These are phyloP conservation scores for Meiosimyza decipiens DNA, from an alignment of 2,888 invertebrate genomes.

Conservation along the genomic window DNA sequence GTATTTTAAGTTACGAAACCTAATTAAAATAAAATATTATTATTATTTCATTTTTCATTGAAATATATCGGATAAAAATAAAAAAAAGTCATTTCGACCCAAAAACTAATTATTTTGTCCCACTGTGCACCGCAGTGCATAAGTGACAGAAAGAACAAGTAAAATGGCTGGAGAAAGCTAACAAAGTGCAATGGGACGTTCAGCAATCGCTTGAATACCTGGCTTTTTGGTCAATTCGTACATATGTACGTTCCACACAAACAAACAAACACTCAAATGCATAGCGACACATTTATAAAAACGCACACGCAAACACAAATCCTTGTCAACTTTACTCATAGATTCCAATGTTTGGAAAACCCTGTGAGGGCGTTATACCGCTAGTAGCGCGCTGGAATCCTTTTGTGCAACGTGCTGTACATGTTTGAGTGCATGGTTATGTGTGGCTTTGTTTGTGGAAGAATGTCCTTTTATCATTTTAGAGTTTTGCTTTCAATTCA, in stretches of 20 bases:
- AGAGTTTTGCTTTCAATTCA: not conserved
- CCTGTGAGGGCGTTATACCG: not conserved
- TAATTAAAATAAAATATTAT: too few relatives aligned
- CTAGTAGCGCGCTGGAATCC: constrained; percentile 10
- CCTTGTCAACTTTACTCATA: too few relatives aligned
- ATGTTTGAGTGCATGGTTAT: not conserved
- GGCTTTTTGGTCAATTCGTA: constrained; percentile 24
- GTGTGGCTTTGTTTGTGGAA: not conserved
- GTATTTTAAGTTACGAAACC: too few relatives aligned
- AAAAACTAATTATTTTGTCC: too few relatives aligned
- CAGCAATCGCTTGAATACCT: constrained; percentile 1
- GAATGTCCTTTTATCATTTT: not conserved
- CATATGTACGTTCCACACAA: not conserved
- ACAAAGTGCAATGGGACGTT: constrained; percentile 25
- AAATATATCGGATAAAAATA: too few relatives aligned
- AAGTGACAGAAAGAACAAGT: constrained; percentile 2
- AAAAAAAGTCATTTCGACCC: too few relatives aligned
- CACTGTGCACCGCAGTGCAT: not conserved
- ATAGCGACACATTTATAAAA: not conserved
- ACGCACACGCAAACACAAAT: not conserved
- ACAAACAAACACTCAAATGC: not conserved
- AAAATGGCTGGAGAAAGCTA: not conserved
- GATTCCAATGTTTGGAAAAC: too few relatives aligned
- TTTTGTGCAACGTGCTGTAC: not conserved
- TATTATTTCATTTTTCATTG: too few relatives aligned